These are phyloP conservation scores for Rhagonycha lutea DNA, from an alignment of 2,888 invertebrate genomes.

Conservation along the genomic window DNA sequence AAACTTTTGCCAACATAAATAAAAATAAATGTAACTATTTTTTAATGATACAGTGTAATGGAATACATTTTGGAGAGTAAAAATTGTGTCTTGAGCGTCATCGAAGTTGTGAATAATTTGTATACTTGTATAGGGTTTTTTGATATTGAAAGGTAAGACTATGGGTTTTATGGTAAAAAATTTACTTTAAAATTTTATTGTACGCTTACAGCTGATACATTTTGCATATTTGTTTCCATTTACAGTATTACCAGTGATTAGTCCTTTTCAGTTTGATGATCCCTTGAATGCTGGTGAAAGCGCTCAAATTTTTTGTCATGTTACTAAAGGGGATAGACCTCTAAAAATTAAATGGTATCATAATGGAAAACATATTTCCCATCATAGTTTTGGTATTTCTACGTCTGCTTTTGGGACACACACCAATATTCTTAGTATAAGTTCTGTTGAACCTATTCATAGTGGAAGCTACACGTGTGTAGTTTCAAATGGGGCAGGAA, in stretches of 20 bases:
- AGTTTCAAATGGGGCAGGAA: constrained; percentile 63
- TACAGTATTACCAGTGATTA: constrained; percentile 65
- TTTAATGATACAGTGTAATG: background rate
- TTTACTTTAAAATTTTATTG: background rate
- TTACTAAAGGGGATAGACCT: constrained; percentile 74
- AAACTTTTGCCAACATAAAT: background rate
- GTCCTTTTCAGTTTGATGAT: constrained; percentile 66
- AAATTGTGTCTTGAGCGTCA: background rate
- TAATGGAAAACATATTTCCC: constrained; percentile 61
- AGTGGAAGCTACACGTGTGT: constrained; percentile 60
- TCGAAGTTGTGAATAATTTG: background rate
- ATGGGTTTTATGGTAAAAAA: background rate
- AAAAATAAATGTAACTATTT: background rate
- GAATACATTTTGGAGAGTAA: background rate
- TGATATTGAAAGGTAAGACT: background rate
- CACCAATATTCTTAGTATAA: constrained; percentile 58
- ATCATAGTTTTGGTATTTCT: constrained; percentile 47
- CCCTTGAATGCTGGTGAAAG: constrained; percentile 74
- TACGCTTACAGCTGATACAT: constrained; percentile 5
- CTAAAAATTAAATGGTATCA: constrained; percentile 73
- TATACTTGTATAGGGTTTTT: background rate
- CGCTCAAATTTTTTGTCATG: constrained; percentile 71
- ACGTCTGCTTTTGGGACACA: constrained; percentile 48
- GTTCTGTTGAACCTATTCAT: constrained; percentile 57
- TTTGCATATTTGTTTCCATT: constrained; percentile 33